phyloP scores from a whole-genome alignment of 2,888 invertebrate species.

The Drosophila setosimentum region DNA sequence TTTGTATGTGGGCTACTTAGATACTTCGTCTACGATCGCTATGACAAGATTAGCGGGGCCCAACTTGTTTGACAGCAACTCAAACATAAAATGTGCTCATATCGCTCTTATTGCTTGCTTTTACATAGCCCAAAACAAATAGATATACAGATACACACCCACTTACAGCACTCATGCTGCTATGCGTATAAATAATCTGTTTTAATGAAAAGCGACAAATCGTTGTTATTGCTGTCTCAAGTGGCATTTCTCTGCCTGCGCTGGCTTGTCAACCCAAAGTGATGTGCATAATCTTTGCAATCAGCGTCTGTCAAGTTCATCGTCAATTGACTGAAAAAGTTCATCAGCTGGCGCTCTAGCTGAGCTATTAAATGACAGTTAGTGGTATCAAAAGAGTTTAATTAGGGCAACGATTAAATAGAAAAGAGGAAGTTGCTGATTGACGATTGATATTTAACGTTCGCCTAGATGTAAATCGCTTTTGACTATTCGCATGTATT shows the following conservation, averaged over 20 bases:
- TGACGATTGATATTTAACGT: conserved; percentile 25
- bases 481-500: conserved; percentile 34
- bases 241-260: conserved; percentile 30
- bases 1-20: conserved; percentile 67
- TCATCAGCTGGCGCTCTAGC: conserved; percentile 10
- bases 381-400: conserved; percentile 50
- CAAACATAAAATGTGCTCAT: conserved; percentile 43
- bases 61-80: conserved; percentile 75
- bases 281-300: conserved; percentile 39
- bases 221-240: conserved; percentile 67
- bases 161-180: background rate
- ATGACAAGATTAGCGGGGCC: conserved; percentile 57
- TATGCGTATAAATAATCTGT: conserved; percentile 1
- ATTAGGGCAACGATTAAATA: conserved; percentile 55
- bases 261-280: conserved; percentile 28
- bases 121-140: conserved; percentile 24
- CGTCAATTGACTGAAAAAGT: conserved; percentile 19
- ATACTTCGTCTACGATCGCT: conserved; percentile 40
- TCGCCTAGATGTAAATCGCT: conserved; percentile 15
- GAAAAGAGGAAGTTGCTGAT: conserved; percentile 51
- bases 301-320: conserved; percentile 9
- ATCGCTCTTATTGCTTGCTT: conserved; percentile 59
- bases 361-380: conserved; percentile 49
- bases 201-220: conserved; percentile 67
- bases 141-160: background rate